Base-by-base conservation (phyloP, 2,888 invertebrate genomes). In the Parapristionchus giblindavisi region DNA sequence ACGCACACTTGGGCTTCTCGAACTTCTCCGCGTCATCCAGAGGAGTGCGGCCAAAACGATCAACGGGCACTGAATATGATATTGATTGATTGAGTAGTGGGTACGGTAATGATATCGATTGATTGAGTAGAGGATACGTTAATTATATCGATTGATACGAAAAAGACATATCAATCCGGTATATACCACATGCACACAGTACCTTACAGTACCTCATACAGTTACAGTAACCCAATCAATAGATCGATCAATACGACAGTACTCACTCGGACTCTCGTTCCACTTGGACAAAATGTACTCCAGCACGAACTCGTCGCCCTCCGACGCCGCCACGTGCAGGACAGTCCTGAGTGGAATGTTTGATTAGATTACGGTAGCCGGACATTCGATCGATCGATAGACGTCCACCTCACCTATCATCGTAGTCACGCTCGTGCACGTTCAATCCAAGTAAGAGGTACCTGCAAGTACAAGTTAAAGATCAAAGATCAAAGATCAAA, bases 41-140 rank as follows among this genome's bases (percentile, higher is more conserved):
- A 0, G 96, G 95, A 38, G 93, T 92, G 89, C 94, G 94, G 52
- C 95, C 95, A 95, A 96, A 96, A 83, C 96, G 79, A 74, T 92
- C 83, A 17, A 60, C 71, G 27, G 82, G 81, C 52, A 81, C 82
- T 76, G 66, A 27, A 78, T 65, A 2, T 11, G 32, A 51, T 5
- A 6, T n/a, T n/a, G 56, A 5, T 54, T 14, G 70, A 72, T 32
- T 0, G 29, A 27, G 17, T 14, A 29, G 34, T 21, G 75, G 27
- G 36, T 75, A 54, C 63, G 65, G 54, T 54, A 43, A 32, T 60
- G 40, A 61, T 61, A 36, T 61, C 40, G 60, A 60, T 60, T 38
- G 14, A 14, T 34, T 3, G 56, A 38, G 27, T 36, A 32, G 1
- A 24, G 32, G 4, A 60, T 60, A 6, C 3, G 32, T 54, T 51